These are phyloP conservation scores for Neodiprion lecontei DNA, from an alignment of 1,140 invertebrate genomes.

Conservation along the genomic window DNA sequence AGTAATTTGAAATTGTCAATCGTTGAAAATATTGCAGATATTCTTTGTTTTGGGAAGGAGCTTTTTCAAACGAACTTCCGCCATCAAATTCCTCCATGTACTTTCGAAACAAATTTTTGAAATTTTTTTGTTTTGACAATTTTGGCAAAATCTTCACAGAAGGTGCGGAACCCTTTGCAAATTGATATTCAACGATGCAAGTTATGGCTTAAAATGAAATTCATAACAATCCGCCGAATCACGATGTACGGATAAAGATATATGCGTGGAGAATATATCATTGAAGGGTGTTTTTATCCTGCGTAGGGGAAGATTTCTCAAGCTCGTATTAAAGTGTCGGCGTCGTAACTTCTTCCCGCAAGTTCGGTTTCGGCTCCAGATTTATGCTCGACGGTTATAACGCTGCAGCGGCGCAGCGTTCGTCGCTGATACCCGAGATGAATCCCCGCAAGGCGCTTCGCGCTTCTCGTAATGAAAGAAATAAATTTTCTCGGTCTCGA, in stretches of 20 bases:
- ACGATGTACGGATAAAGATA: slow-evolving; percentile 36
- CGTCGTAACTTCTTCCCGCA: no score
- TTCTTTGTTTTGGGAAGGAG: no score
- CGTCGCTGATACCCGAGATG: slow-evolving; percentile 59
- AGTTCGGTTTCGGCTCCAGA: slow-evolving; percentile 50
- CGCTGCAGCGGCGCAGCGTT: slow-evolving; percentile 32
- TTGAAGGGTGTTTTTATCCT: background rate
- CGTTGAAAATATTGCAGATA: no score
- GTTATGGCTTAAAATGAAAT: slow-evolving; percentile 57
- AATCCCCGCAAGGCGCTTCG: slow-evolving; percentile 56
- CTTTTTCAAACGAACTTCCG: no score
- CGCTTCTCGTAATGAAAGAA: slow-evolving; percentile 61
- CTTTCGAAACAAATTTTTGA: no score
- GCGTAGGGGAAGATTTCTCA: no score
- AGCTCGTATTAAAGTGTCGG: no score
- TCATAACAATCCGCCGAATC: slow-evolving; percentile 56
- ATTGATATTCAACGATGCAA: slow-evolving; percentile 58
- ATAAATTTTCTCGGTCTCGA: slow-evolving; percentile 57
- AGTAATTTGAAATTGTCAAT: no score
- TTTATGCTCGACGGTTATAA: slow-evolving; percentile 58
- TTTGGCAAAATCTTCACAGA: no score
- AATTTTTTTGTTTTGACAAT: no score
- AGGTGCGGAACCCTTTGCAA: slow-evolving; percentile 35
- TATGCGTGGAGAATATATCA: slow-evolving; percentile 35
- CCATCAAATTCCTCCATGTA: no score